phyloP scores from a whole-genome alignment of 2,797 vertebrate genomes.

The Dromococcyx pavoninus region DNA sequence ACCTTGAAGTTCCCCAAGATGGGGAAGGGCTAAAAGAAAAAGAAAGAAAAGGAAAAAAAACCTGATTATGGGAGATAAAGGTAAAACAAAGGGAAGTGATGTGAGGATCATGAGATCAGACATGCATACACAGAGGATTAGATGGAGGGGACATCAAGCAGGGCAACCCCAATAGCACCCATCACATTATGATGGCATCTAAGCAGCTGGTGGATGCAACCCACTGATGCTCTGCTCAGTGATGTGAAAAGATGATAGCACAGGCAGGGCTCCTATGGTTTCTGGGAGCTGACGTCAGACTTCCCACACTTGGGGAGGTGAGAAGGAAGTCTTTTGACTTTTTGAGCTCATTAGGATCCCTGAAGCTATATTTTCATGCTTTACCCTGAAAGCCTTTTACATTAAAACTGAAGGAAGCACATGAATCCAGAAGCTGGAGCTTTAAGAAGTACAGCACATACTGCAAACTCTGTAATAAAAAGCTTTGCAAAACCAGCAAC shows the following conservation, averaged over 20 bases:
- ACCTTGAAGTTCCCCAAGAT: background rate
- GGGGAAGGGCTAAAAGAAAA: background rate
- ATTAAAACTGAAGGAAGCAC: background rate
- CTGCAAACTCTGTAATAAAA: background rate
- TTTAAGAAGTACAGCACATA: background rate
- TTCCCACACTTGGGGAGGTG: background rate
- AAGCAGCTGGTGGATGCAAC: background rate
- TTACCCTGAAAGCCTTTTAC: background rate
- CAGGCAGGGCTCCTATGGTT: background rate
- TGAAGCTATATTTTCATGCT: background rate
- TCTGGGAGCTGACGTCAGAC: background rate
- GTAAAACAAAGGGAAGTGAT: background rate
- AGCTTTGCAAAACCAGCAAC: background rate
- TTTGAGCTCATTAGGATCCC: background rate
- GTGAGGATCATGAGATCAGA: background rate
- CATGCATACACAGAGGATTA: background rate
- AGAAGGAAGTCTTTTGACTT: background rate
- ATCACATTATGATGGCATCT: background rate
- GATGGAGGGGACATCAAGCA: background rate
- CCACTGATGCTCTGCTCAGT: background rate
- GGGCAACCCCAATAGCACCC: background rate
- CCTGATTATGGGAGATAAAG: background rate
- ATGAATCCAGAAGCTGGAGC: background rate
- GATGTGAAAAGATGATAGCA: background rate
- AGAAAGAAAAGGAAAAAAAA: background rate